Base-by-base conservation (phyloP, 2,888 invertebrate genomes). In the Pterobdella sp. region DNA sequence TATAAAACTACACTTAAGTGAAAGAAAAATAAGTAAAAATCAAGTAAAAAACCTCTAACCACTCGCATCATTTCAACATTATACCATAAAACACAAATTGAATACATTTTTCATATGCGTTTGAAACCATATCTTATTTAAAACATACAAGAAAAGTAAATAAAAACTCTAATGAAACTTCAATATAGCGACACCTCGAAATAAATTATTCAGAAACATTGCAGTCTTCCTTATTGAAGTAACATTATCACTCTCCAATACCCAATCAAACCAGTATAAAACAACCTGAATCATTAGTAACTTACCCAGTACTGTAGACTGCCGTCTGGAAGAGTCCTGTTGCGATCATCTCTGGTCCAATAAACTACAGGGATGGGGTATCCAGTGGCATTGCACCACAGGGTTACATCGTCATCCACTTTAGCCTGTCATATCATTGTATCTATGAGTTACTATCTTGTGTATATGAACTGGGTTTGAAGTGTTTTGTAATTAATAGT, bases 321-420 rank as follows among this genome's bases (percentile, higher is more conserved):
- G n/a, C 78, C 78, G 60, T 78, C 77, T 3, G 76, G 77, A 32
- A 78, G 73, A 34, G 74, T 74, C 26, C 75, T 68, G 67, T 76
- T 76, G 32, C 76, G 63, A 73, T 77, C 77, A 52, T 78, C 78
- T 26, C 78, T 63, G 7, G 78, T 78, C 78, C 78, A 78, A 75
- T 78, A 78, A 14, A 78, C 78, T 22, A 78, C 73, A 29, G 78
- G 78, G 35, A 75, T 66, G 1, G 78, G 78, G 73, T 77, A 78
- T 22, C 78, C 78, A 18, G 78, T 78, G 14, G 78, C 78, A 52
- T 78, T 78, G 66, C 78, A 78, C 77, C 78, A 78, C 63, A 78
- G 74, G 4, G 75, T 77, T 49, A 77, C 75, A 56, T 77, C 77
- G 52, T 75, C 75, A 34, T 77, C 77, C n/a, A 77, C 73, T 18